These are phyloP conservation scores for Semnornis frantzii DNA, from an alignment of 2,113 vertebrate species.

Conservation along the genomic window DNA sequence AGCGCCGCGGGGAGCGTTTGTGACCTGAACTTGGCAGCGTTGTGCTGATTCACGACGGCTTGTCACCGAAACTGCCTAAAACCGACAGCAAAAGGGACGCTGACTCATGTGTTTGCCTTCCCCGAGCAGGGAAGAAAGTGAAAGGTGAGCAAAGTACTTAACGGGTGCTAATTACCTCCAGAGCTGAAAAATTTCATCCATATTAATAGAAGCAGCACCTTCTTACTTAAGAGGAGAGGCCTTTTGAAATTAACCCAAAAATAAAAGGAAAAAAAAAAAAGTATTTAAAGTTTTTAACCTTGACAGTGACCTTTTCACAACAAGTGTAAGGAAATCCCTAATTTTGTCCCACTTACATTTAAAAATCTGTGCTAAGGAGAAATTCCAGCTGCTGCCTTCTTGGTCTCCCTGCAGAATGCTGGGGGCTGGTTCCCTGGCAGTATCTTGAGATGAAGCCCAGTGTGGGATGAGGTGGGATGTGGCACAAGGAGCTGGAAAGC, in stretches of 20 bases:
- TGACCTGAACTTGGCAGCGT: conserved; percentile 30
- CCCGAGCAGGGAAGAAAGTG: conserved; percentile 6
- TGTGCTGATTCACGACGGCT: conserved; percentile 51
- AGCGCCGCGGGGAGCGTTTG: neutral
- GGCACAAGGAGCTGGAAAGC: neutral
- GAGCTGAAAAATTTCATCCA: neutral
- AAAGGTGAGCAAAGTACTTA: conserved; percentile 60
- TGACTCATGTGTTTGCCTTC: conserved; percentile 65
- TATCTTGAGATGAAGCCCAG: neutral
- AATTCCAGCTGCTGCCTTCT: neutral
- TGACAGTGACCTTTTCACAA: conserved; percentile 31
- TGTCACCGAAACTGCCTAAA: conserved; percentile 36
- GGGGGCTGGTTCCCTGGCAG: neutral
- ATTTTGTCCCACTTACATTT: conserved; percentile 25
- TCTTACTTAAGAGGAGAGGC: neutral
- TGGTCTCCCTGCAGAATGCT: neutral
- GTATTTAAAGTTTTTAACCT: conserved; percentile 27
- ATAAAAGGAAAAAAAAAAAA: neutral
- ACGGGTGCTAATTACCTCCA: conserved; percentile 9
- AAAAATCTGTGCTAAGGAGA: conserved; percentile 44
- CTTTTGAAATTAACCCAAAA: neutral
- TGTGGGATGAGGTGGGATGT: neutral
- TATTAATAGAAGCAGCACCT: neutral
- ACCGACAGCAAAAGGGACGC: conserved; percentile 56
- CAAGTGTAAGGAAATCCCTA: conserved; percentile 40